phyloP scores from a whole-genome alignment of 1,140 invertebrate genomes.

The Cryptotermes secundus region DNA sequence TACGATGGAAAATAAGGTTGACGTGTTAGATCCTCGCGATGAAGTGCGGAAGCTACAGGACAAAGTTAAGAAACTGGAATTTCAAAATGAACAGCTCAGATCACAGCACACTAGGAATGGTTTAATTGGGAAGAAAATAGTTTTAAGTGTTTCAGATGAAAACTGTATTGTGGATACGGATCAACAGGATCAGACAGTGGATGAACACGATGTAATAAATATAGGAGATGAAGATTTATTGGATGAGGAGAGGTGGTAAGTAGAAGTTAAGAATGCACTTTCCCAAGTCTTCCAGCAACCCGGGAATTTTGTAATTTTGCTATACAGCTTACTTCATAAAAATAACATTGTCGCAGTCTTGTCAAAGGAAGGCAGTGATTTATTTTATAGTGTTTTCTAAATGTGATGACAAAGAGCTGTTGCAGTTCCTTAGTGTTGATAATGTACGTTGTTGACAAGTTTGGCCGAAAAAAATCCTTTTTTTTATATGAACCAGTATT shows the following conservation, averaged over 20 bases:
- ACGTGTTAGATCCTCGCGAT: slow-evolving; percentile 26
- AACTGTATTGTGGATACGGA: not conserved
- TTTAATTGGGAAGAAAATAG: not conserved
- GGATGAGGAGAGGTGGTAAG: slow-evolving; percentile 32
- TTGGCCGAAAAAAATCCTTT: too few relatives aligned
- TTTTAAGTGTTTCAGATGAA: not conserved
- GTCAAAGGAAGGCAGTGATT: too few relatives aligned
- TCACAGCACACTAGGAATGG: slow-evolving; percentile 35
- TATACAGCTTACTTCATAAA: too few relatives aligned
- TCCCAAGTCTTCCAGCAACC: too few relatives aligned
- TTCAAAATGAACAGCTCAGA: slow-evolving; percentile 34
- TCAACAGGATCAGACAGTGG: not conserved
- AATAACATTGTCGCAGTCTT: too few relatives aligned
- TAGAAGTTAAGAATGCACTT: not conserved
- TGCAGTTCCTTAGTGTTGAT: too few relatives aligned
- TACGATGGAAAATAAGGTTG: slow-evolving; percentile 11
- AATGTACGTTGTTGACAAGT: too few relatives aligned
- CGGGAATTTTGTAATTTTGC: too few relatives aligned
- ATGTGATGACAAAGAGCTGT: too few relatives aligned
- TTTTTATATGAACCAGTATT: too few relatives aligned
- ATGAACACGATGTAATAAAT: not conserved
- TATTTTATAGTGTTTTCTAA: too few relatives aligned
- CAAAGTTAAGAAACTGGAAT: slow-evolving; percentile 32
- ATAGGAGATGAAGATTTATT: slow-evolving; percentile 23
- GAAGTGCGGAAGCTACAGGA: slow-evolving; percentile 34